phyloP scores from a whole-genome alignment of 2,113 vertebrate species.

The Laticauda laticaudata region DNA sequence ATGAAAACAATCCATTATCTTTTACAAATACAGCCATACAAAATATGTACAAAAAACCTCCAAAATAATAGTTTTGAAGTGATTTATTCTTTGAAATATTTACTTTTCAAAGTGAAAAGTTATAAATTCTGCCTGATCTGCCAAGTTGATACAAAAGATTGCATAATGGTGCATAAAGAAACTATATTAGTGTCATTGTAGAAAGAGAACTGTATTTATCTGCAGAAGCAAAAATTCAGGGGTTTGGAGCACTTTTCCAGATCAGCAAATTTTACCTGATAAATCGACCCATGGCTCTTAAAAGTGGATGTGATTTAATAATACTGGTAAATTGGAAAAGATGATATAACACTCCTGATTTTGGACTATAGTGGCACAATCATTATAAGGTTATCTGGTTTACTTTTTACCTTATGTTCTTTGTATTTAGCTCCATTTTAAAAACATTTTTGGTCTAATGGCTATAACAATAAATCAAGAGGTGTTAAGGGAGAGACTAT shows the following conservation, averaged over 20 bases:
- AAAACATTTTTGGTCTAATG: neutral
- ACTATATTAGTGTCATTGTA: neutral
- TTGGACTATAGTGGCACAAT: neutral
- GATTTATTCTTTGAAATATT: neutral
- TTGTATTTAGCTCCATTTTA: neutral
- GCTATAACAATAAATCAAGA: neutral
- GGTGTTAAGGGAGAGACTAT: neutral
- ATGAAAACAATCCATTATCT: neutral
- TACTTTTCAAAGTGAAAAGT: neutral
- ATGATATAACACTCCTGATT: neutral
- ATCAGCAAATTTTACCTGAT: neutral
- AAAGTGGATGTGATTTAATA: neutral
- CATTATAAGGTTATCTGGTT: neutral
- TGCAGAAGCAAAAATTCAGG: neutral
- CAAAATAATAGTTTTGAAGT: neutral
- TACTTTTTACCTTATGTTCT: neutral
- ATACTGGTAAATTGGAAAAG: neutral
- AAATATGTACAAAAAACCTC: neutral
- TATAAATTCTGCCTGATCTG: neutral
- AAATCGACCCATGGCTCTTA: neutral
- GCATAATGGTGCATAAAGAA: neutral
- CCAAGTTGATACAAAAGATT: neutral
- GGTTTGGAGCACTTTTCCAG: neutral
- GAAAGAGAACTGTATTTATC: neutral
- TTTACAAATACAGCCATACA: neutral